A percentile compares a stretch with the other conserved stretches of the same genome.
phyloP scores from a whole-genome alignment of 1,140 invertebrate species.

The Littorina saxatilis region DNA sequence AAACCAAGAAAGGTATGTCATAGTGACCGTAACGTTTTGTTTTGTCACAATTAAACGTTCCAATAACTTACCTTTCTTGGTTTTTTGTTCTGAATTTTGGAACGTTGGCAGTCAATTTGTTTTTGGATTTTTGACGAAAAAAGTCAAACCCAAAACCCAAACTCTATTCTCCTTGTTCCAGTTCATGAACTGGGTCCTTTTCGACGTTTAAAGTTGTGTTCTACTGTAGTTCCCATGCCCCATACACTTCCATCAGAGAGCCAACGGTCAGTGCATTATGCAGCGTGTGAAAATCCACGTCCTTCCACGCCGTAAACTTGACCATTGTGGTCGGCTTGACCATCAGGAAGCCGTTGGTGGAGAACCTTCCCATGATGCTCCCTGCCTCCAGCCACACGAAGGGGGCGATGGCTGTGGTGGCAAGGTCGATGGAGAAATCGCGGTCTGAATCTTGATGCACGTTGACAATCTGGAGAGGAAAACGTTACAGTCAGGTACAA shows the following conservation, averaged over 20 bases:
- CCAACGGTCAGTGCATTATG: constrained; percentile 60
- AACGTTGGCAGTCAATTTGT: no score
- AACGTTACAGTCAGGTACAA: not conserved
- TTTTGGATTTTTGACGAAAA: not conserved
- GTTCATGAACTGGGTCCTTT: no score
- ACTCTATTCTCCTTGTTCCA: not conserved
- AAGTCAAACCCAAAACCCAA: not conserved
- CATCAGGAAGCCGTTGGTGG: constrained; percentile 82
- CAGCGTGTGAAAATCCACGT: constrained; percentile 51
- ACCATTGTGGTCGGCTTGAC: constrained; percentile 54
- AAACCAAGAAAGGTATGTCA: no score
- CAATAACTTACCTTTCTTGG: no score
- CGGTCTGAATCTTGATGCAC: constrained; percentile 12
- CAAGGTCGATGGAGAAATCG: constrained; percentile 68
- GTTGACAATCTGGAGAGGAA: constrained; percentile 38
- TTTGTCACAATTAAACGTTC: no score
- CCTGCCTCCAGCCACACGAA: constrained; percentile 82
- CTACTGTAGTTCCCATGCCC: not conserved
- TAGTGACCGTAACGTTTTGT: no score
- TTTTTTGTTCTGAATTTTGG: no score
- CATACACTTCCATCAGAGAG: constrained; percentile 69
- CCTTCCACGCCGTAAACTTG: constrained; percentile 68
- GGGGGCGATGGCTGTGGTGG: constrained; percentile 77
- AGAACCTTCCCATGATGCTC: constrained; percentile 78
- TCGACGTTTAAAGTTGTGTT: not conserved